Evolutionary conservation across 2,888 invertebrate genomes (phyloP).

Genomic region (Coronaproctus castanopsis): DNA sequence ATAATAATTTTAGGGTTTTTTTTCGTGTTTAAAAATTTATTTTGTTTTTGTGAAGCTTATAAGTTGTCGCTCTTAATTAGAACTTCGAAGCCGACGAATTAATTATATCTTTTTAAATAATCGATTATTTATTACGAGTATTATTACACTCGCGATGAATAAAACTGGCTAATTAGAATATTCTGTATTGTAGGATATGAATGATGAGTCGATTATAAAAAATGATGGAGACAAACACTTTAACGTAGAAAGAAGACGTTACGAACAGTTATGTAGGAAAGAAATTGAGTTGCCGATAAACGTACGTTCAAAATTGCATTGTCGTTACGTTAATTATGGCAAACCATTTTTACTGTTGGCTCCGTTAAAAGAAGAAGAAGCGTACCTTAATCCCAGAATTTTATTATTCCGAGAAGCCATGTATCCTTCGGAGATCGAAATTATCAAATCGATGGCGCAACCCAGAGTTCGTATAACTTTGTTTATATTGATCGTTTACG

Average conservation of each 20-base stretch:
- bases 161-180: too few relatives aligned
- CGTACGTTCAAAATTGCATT: slow-evolving; percentile 37
- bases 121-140: too few relatives aligned
- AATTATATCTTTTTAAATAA: too few relatives aligned
- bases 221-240: background rate
- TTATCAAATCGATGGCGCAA: slow-evolving; percentile 61
- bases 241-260: slow-evolving; percentile 23
- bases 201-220: background rate
- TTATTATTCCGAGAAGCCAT: slow-evolving; percentile 76
- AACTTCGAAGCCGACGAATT: too few relatives aligned
- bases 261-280: slow-evolving; percentile 62
- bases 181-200: background rate
- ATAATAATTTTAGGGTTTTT: too few relatives aligned
- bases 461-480: slow-evolving; percentile 46
- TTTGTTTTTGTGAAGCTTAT: too few relatives aligned
- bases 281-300: slow-evolving; percentile 37
- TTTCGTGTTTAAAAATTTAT: too few relatives aligned
- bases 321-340: slow-evolving; percentile 46
- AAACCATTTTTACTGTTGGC: slow-evolving; percentile 50
- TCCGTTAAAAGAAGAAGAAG: slow-evolving; percentile 68
- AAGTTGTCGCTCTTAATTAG: too few relatives aligned
- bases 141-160: too few relatives aligned
- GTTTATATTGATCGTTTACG: too few relatives aligned
- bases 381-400: slow-evolving; percentile 55
- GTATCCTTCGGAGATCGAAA: slow-evolving; percentile 64